Percentiles rank a stretch among this genome's conserved stretches.
These are phyloP conservation scores for Resseliella maxima DNA, from an alignment of 2,888 invertebrate species.

Conservation along the genomic window DNA sequence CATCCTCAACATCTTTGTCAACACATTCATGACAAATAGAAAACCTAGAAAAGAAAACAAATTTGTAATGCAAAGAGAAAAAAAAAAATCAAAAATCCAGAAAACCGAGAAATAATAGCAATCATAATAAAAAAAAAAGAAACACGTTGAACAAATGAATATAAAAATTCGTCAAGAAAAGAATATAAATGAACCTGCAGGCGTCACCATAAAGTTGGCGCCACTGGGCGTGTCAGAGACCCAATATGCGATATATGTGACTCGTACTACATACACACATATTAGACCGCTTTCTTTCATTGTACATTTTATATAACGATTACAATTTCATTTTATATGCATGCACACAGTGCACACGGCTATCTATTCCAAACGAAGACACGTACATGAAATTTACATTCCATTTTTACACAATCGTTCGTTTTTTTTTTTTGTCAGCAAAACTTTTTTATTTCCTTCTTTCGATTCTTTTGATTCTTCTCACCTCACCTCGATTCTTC, in stretches of 20 bases:
- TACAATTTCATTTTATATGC: constrained; percentile 51
- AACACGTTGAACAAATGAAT: constrained; percentile 41
- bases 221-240: constrained; percentile 55
- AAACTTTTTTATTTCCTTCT: no score
- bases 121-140: constrained; percentile 5
- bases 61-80: background rate
- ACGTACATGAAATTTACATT: constrained; percentile 47
- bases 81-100: background rate
- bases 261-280: background rate
- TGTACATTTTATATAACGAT: constrained; percentile 34
- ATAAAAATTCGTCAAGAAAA: constrained; percentile 54
- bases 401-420: background rate
- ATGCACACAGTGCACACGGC: background rate
- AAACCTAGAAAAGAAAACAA: background rate
- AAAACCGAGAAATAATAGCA: background rate
- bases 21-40: background rate
- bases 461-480: no score
- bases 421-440: background rate
- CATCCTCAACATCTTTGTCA: no score
- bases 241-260: constrained; percentile 32
- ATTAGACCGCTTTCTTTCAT: constrained; percentile 44
- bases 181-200: constrained; percentile 55
- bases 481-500: no score
- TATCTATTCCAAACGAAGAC: background rate
- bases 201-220: constrained; percentile 55